Base-by-base conservation (phyloP, 2,113 vertebrate species). In the Corvus moneduloides region DNA sequence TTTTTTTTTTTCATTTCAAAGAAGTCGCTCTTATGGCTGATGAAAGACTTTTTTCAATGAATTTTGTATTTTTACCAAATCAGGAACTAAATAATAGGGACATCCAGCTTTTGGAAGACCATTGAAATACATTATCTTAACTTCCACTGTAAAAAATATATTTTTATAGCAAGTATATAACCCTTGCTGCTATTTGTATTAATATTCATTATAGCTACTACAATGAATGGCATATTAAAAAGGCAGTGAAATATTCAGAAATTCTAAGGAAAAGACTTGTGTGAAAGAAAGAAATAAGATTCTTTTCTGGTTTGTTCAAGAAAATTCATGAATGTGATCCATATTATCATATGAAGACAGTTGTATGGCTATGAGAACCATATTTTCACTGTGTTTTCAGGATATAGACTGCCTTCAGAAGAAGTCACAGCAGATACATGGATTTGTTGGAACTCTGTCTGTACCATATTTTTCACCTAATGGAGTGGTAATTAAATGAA, bases 401-500 rank as follows among this genome's bases (percentile, higher is more conserved):
- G 15, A 46, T 52, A 66, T 6, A 89, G 4, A 46, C 20, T 84
- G 15, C 12, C 20, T 67, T 74, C 26, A 89, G 43, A 82, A 74
- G 81, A 82, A 49, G 44, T 44, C 33, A 67, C 4, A 11, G 22
- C 2, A 33, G 27, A 64, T 61, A 75, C 15, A 43, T 11, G 14
- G 12, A 58, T 74, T 77, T 86, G 3, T 66, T 84, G n/a, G 8
- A 91, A 55, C 8, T 81, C 11, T 56, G 6, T 62, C 48, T 67
- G 8, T 24, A 55, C 4, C 0, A 0, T 22, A 58, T 4, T 33
- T 69, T 58, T 37, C 18, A 17, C 4, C 6, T 35, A 72, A 51
- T 35, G 22, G 13, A 37, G 7, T 3, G 10, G 4, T 64, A 55
- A 56, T 84, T 78, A 90, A 73, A 52, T 26, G 19, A 61, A 39